Percentiles rank a stretch among this genome's conserved stretches.
Conservation (phyloP, 1,140 invertebrate species). For the Colletes gigas region DNA sequence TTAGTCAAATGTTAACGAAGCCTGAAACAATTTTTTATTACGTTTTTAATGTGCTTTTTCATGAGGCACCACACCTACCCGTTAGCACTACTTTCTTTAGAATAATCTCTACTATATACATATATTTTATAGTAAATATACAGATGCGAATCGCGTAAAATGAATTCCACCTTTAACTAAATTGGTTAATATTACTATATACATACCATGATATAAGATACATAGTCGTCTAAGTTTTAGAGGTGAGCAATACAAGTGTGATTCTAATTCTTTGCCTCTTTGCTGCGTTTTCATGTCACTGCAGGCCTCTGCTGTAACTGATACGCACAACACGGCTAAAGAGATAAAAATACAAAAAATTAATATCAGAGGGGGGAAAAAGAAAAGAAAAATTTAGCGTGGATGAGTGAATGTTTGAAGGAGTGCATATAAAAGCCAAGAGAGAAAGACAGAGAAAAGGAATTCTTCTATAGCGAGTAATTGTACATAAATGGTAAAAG, state of each 20-base stretch:
- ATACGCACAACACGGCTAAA: constrained; percentile 34
- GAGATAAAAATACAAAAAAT: constrained; percentile 21
- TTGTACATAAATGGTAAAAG: constrained; percentile 79
- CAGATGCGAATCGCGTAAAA: constrained; percentile 45
- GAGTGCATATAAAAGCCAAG: constrained; percentile 59
- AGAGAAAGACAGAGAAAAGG: constrained; percentile 60
- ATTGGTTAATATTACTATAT: constrained; percentile 62
- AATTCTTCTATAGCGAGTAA: constrained; percentile 70
- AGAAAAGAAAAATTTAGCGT: constrained; percentile 2
- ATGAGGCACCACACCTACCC: too few relatives aligned
- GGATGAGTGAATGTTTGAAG: constrained; percentile 55
- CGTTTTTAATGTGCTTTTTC: too few relatives aligned
- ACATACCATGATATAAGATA: constrained; percentile 62
- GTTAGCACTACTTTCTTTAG: too few relatives aligned
- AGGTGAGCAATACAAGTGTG: constrained; percentile 64
- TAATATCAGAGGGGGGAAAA: constrained; percentile 10
- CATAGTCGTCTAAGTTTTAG: constrained; percentile 61
- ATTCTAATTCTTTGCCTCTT: constrained; percentile 56
- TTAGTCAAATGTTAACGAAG: too few relatives aligned
- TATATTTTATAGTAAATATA: constrained; percentile 18
- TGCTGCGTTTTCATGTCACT: constrained; percentile 18
- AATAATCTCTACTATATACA: background rate
- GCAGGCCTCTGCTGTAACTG: constrained; percentile 31
- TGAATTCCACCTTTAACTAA: constrained; percentile 59
- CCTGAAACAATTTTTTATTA: too few relatives aligned